Evolutionary conservation across 2,888 invertebrate genomes (phyloP).

Genomic region (Scaptomyza parva): DNA sequence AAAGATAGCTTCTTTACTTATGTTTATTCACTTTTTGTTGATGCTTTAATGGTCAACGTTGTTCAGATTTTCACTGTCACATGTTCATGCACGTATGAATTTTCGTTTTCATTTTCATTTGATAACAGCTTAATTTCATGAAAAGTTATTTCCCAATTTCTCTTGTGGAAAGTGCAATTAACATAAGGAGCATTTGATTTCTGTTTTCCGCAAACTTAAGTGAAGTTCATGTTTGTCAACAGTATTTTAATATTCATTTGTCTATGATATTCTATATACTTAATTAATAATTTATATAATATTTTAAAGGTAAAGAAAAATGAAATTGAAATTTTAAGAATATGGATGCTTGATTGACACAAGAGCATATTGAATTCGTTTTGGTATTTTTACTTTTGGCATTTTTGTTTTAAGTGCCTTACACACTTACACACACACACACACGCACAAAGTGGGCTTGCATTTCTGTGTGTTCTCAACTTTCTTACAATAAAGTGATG

Average conservation of each 20-base stretch:
- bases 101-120: not conserved
- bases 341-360: not conserved
- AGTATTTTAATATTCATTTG: not conserved
- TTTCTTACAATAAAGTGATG: slow-evolving; percentile 82
- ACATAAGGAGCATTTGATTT: not conserved
- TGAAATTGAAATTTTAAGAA: too few species aligned
- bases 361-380: slow-evolving; percentile 18
- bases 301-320: too few species aligned
- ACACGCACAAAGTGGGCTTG: slow-evolving; percentile 46
- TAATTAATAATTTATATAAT: too few species aligned
- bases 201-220: not conserved
- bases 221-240: not conserved
- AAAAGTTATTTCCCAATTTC: too few species aligned
- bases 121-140: not conserved
- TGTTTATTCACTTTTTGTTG: too few species aligned
- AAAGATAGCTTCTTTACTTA: too few species aligned
- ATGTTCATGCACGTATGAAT: not conserved
- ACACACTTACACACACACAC: slow-evolving; percentile 19
- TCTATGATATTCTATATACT: too few species aligned
- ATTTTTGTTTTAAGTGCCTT: slow-evolving; percentile 48
- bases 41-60: too few species aligned
- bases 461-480: slow-evolving; percentile 79
- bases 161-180: not conserved
- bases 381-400: slow-evolving; percentile 27
- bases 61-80: not conserved